Evolutionary conservation across 2,888 invertebrate species (phyloP).

Genomic region (Colostygia pectinataria): DNA sequence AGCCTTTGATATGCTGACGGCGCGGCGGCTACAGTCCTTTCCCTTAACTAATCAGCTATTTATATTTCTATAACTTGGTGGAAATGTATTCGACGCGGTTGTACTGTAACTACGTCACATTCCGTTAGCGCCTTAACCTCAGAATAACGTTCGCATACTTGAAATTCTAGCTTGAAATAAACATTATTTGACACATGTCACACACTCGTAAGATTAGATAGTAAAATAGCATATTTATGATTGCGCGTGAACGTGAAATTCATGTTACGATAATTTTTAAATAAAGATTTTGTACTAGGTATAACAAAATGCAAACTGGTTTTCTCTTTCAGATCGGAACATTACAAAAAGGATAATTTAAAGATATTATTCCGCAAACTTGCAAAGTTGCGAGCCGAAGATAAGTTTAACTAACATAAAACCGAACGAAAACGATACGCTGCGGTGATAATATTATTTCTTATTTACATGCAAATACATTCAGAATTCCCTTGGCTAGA

Average conservation of each 20-base stretch:
- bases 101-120: background rate
- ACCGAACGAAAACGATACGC: background rate
- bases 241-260: no score
- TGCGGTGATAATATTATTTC: no score
- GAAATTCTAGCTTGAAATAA: background rate
- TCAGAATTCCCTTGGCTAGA: background rate
- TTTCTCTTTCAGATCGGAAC: background rate
- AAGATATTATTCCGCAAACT: no score
- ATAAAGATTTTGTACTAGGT: no score
- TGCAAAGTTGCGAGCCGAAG: no score
- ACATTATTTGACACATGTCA: background rate
- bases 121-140: background rate
- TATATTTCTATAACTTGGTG: conserved; percentile 3
- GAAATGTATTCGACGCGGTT: conserved; percentile 14
- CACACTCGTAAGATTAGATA: conserved; percentile 1
- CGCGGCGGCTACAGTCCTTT: background rate
- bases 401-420: no score
- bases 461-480: background rate
- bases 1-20: no score
- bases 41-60: conserved; percentile 7
- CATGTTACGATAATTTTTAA: no score
- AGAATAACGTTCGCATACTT: background rate
- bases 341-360: background rate
- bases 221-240: background rate
- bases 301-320: no score